These are phyloP conservation scores for Phycodurus eques DNA, from an alignment of 2,113 vertebrate genomes.

Conservation along the genomic window DNA sequence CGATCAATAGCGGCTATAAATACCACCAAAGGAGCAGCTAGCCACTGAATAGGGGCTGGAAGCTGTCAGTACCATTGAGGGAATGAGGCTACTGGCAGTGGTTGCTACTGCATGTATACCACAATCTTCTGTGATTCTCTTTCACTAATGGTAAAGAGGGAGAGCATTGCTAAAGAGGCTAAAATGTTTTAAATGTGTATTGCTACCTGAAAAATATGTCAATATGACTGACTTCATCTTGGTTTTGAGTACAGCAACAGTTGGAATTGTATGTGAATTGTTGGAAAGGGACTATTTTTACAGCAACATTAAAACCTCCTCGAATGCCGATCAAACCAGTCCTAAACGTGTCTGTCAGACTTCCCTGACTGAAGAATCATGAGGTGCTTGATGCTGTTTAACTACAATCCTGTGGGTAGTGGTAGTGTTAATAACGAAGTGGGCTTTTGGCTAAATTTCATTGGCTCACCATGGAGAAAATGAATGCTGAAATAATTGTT, in stretches of 20 bases:
- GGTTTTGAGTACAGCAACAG: too few relatives aligned
- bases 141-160: background rate
- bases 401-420: too few relatives aligned
- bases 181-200: too few relatives aligned
- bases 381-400: too few relatives aligned
- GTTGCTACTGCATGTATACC: constrained; percentile 39
- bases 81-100: constrained; percentile 44
- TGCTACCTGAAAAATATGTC: too few relatives aligned
- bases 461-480: too few relatives aligned
- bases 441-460: too few relatives aligned
- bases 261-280: background rate
- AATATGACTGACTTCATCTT: too few relatives aligned
- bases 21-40: constrained; percentile 59
- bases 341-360: background rate
- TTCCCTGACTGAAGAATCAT: background rate
- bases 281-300: background rate
- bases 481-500: too few relatives aligned
- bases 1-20: constrained; percentile 74
- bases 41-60: constrained; percentile 50
- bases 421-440: background rate
- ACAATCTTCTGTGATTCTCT: constrained; percentile 28
- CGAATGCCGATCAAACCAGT: background rate
- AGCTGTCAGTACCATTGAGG: constrained; percentile 53
- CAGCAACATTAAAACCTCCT: background rate
- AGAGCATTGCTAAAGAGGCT: constrained; percentile 6